Base-by-base conservation (phyloP, 2,888 invertebrate species). In the Apamea monoglypha region DNA sequence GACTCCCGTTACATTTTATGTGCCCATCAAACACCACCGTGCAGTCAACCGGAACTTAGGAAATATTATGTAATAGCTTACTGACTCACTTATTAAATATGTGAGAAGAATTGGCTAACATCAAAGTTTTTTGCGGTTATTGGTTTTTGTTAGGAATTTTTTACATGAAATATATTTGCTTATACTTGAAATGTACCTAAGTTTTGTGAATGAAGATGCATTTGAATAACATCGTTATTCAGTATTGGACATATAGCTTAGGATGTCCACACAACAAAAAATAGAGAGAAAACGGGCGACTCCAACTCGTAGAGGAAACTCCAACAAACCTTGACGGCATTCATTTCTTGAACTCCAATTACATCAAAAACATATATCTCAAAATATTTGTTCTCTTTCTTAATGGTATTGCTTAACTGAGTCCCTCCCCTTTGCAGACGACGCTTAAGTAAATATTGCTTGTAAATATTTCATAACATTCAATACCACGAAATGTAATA, bases 21-120 rank as follows among this genome's bases (percentile, higher is more conserved):
- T 91, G 82, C 90, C 91, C 92, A 94, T 95, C 93, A 95, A 94
- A 92, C 91, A 91, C 90, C 91, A 93, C 92, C 93, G 93, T 93
- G 93, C 92, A 92, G 84, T 91, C 91, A 91, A 90, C 91, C 88
- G 88, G 90, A 92, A 92, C 88, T 88, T 85, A 77, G 87, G 74
- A 89, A 87, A 87, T 86, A 80, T 81, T 78, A 80, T 74, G 40
- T 81, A 78, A 83, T 82, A 79, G 70, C 63, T 72, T 78, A 82
- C 59, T 76, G 68, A 50, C 61, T 47, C 70, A 66, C 68, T 77
- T 81, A 76, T 80, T 78, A 78, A 71, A 80, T 80, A 70, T 80
- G 66, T 68, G 67, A 61, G 66, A 74, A 84, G 53, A 71, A 69
- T 50, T 53, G 61, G 56, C 12, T 47, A 53, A 32, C 64, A 66